Conservation (phyloP, 2,888 invertebrate species). For the Megaustenia siamemsis region DNA sequence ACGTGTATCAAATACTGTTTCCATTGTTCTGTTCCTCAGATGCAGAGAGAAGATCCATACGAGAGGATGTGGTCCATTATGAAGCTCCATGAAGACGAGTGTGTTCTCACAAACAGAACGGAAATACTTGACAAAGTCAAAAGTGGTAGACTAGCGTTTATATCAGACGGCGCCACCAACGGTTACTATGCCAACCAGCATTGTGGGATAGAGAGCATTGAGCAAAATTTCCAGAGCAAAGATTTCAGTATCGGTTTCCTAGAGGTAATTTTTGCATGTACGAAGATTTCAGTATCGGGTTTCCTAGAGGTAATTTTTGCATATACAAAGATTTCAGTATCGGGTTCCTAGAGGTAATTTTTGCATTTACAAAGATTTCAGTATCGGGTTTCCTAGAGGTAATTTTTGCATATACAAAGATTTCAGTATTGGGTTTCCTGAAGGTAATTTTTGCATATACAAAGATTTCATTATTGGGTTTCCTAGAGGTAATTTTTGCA, state of each 20-base stretch:
- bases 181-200: constrained; percentile 68
- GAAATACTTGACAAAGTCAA: constrained; percentile 62
- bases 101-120: constrained; percentile 59
- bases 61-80: constrained; percentile 74
- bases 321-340: too few species aligned
- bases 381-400: too few species aligned
- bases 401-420: too few species aligned
- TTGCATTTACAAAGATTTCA: too few species aligned
- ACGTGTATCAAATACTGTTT: background rate
- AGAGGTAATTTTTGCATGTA: constrained; percentile 56
- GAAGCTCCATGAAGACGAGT: constrained; percentile 64
- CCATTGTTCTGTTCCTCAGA: constrained; percentile 6
- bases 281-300: background rate
- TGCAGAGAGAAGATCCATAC: constrained; percentile 66
- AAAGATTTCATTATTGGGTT: too few species aligned
- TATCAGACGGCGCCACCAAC: constrained; percentile 72
- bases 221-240: constrained; percentile 70
- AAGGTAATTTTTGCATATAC: too few species aligned
- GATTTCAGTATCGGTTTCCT: constrained; percentile 72
- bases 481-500: too few species aligned
- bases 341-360: too few species aligned
- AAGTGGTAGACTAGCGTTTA: constrained; percentile 62
- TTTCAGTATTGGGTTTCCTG: too few species aligned
- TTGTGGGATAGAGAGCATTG: constrained; percentile 72
- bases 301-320: too few species aligned